Evolutionary conservation across 2,888 invertebrate species (phyloP).

Genomic region (Brenthis hecate): DNA sequence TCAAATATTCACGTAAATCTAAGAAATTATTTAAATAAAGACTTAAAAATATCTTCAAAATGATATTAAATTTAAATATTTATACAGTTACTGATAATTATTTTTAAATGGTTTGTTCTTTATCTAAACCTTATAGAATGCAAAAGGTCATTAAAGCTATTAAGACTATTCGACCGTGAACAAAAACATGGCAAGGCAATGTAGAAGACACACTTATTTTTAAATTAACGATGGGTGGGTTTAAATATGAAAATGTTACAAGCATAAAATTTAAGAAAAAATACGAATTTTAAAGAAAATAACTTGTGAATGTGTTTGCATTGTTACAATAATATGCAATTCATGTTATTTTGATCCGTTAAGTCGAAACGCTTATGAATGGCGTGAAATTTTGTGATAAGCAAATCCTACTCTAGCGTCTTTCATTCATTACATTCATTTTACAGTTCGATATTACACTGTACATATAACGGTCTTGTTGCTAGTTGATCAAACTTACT

Average conservation of each 20-base stretch:
- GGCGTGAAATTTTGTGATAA: slow-evolving; percentile 25
- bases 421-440: slow-evolving; percentile 1
- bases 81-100: slow-evolving; percentile 7
- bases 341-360: slow-evolving; percentile 3
- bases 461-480: too few relatives aligned
- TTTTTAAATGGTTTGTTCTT: slow-evolving; percentile 19
- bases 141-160: slow-evolving; percentile 28
- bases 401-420: slow-evolving; percentile 12
- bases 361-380: slow-evolving; percentile 7
- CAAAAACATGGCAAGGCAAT: slow-evolving; percentile 17
- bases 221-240: not conserved
- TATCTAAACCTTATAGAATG: slow-evolving; percentile 15
- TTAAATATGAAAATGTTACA: not conserved
- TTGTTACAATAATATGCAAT: slow-evolving; percentile 5
- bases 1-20: too few relatives aligned
- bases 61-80: not conserved
- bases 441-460: not conserved
- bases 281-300: not conserved
- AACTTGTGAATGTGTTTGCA: not conserved
- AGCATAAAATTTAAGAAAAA: too few relatives aligned
- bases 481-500: too few relatives aligned
- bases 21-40: too few relatives aligned
- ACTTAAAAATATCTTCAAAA: not conserved
- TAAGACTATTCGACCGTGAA: slow-evolving; percentile 22
- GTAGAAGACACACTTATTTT: slow-evolving; percentile 13